Evolutionary conservation across 1,140 invertebrate species (phyloP).

Genomic region (Zophobas atratus): DNA sequence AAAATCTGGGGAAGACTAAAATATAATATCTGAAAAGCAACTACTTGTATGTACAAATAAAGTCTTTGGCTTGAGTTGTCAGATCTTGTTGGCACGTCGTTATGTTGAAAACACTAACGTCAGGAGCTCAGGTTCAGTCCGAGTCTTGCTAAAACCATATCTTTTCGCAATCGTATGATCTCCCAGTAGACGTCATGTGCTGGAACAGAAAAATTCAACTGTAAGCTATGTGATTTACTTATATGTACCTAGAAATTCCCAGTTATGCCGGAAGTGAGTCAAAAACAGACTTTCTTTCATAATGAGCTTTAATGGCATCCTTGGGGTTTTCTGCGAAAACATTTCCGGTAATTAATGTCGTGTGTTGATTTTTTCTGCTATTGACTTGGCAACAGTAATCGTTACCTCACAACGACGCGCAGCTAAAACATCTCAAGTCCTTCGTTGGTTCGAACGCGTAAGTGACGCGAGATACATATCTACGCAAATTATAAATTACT

Average conservation of each 20-base stretch:
- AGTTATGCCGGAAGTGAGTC: background rate
- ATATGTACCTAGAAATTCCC: too few species aligned
- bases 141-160: slow-evolving; percentile 83
- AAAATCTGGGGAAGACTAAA: slow-evolving; percentile 44
- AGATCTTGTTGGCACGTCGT: slow-evolving; percentile 23
- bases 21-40: slow-evolving; percentile 32
- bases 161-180: slow-evolving; percentile 79
- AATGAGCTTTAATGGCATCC: too few species aligned
- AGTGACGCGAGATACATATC: too few species aligned
- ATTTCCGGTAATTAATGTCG: too few species aligned
- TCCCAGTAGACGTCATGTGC: slow-evolving; percentile 86
- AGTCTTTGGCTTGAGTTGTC: slow-evolving; percentile 46
- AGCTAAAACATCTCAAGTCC: too few species aligned
- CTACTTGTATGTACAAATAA: slow-evolving; percentile 40
- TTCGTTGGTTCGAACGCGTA: too few species aligned
- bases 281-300: too few species aligned
- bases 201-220: slow-evolving; percentile 66
- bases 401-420: too few species aligned
- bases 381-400: too few species aligned
- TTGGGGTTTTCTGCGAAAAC: too few species aligned
- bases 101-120: slow-evolving; percentile 12
- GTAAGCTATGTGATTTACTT: slow-evolving; percentile 16
- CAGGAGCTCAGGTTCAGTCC: slow-evolving; percentile 66
- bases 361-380: too few species aligned
- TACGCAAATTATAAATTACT: too few species aligned